phyloP scores from a whole-genome alignment of 2,113 vertebrate species.

The Pseudonaja textilis region DNA sequence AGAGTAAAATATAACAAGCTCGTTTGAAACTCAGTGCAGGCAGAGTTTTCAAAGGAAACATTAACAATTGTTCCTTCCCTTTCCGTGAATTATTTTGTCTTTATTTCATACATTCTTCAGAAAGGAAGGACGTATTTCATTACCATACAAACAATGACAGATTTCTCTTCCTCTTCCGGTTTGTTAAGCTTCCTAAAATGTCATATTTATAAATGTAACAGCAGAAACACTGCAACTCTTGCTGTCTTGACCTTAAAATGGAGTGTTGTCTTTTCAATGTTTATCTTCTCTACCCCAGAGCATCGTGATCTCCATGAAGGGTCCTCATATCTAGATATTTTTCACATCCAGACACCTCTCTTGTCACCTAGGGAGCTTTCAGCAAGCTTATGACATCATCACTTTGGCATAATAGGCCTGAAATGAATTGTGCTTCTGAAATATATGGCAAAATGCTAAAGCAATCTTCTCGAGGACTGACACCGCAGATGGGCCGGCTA shows the following conservation, averaged over 20 bases:
- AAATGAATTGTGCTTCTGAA: neutral
- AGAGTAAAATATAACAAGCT: neutral
- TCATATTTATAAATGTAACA: slow-evolving; percentile 56
- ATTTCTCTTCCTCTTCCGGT: neutral
- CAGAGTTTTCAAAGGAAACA: slow-evolving; percentile 4
- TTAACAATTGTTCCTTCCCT: neutral
- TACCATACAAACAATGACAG: slow-evolving; percentile 28
- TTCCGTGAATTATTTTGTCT: neutral
- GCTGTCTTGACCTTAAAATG: slow-evolving; percentile 49
- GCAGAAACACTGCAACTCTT: slow-evolving; percentile 43
- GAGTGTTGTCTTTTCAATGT: slow-evolving; percentile 51
- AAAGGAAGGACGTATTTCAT: slow-evolving; percentile 21
- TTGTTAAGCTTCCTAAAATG: slow-evolving; percentile 41
- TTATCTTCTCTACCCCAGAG: slow-evolving; percentile 36
- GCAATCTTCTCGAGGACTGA: neutral
- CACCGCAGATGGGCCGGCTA: neutral
- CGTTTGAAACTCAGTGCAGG: neutral
- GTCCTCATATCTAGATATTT: slow-evolving; percentile 12
- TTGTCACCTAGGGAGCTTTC: neutral
- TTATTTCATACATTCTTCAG: slow-evolving; percentile 8
- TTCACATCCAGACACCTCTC: slow-evolving; percentile 23
- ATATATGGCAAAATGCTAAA: neutral
- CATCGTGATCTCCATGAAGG: slow-evolving; percentile 40
- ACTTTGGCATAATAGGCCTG: neutral
- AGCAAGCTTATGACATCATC: slow-evolving; percentile 1